phyloP scores from a whole-genome alignment of 2,797 vertebrate species.

The Rhinoraja longicauda region DNA sequence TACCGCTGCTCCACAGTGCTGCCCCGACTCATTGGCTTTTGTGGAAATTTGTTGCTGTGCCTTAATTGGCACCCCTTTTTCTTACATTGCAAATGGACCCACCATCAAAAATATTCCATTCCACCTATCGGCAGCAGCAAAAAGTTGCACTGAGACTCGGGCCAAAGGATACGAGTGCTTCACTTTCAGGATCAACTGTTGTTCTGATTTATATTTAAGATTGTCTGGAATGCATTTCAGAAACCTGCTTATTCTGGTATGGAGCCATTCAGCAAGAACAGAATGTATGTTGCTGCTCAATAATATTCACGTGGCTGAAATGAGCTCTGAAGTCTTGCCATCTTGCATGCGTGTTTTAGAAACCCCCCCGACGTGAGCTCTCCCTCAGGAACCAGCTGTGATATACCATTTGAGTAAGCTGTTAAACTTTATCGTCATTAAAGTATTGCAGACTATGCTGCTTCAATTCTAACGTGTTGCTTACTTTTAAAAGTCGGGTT shows the following conservation, averaged over 20 bases:
- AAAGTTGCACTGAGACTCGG: not conserved
- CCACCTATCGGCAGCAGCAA: not conserved
- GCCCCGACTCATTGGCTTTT: not conserved
- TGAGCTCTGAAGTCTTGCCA: constrained; percentile 22
- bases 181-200: not conserved
- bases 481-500: not conserved
- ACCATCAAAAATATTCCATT: not conserved
- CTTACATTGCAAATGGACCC: not conserved
- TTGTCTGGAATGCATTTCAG: constrained; percentile 7
- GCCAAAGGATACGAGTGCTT: not conserved
- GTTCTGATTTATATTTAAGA: constrained; percentile 17
- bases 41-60: not conserved
- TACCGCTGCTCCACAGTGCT: too few species aligned
- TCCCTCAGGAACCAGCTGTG: not conserved
- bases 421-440: not conserved
- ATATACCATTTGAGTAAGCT: not conserved
- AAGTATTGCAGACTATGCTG: not conserved
- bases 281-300: not conserved
- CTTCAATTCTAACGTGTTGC: not conserved
- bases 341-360: not conserved
- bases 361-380: not conserved
- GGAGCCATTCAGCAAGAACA: not conserved
- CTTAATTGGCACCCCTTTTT: not conserved
- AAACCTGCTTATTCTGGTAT: not conserved
- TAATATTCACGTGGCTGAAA: not conserved